phyloP scores from a whole-genome alignment of 2,113 vertebrate genomes.

The Zosterops pallidus region DNA sequence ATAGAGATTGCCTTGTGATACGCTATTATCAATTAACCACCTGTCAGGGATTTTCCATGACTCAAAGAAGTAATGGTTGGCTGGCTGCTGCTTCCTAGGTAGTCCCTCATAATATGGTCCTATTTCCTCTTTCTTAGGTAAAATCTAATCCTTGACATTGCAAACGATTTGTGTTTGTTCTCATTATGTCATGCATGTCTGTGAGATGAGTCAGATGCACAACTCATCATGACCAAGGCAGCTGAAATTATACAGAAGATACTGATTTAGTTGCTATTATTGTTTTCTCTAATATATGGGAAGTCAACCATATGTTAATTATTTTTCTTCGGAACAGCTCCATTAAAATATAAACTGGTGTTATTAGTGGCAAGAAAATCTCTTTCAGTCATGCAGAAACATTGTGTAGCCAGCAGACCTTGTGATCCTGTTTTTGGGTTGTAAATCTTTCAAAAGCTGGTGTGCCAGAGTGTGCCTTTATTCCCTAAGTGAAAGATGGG shows the following conservation, averaged over 20 bases:
- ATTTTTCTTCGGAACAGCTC: constrained; percentile 25
- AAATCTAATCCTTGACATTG: not conserved
- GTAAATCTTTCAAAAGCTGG: not conserved
- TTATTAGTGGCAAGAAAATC: not conserved
- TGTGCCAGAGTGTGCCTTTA: not conserved
- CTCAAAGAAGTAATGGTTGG: not conserved
- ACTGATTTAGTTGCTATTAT: constrained; percentile 17
- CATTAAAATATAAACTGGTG: constrained; percentile 13
- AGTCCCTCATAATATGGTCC: not conserved
- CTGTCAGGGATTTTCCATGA: constrained; percentile 36
- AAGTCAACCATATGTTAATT: constrained; percentile 48
- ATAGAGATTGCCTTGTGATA: not conserved
- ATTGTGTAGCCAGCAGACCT: not conserved
- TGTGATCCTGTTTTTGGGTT: not conserved
- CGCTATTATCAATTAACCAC: constrained; percentile 38
- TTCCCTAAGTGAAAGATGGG: not conserved
- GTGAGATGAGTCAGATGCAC: not conserved
- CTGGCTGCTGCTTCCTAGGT: constrained; percentile 14
- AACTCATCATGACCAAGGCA: constrained; percentile 23
- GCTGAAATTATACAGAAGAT: constrained; percentile 25
- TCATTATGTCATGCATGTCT: not conserved
- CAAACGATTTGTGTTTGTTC: not conserved
- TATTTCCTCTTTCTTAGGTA: not conserved
- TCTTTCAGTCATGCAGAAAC: not conserved
- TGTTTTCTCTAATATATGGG: constrained; percentile 30